phyloP scores from a whole-genome alignment of 2,888 invertebrate species.

The Chouioia cunea region DNA sequence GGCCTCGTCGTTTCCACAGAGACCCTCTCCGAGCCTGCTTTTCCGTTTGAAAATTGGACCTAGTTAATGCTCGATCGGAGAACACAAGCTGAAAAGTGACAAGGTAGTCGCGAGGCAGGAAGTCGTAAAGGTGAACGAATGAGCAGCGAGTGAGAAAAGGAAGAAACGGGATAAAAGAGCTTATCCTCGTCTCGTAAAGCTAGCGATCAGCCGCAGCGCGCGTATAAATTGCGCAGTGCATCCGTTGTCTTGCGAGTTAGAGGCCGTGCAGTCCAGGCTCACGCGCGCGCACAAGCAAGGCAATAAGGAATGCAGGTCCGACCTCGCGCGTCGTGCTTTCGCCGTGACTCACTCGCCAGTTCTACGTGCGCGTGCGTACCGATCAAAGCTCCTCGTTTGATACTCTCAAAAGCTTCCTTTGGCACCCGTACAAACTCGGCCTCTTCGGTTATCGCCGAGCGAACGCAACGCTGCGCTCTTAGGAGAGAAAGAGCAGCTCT shows the following conservation, averaged over 20 bases:
- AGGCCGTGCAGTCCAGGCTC: slow-evolving; percentile 37
- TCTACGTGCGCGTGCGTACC: neutral
- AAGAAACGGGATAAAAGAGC: neutral
- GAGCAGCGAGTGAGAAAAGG: slow-evolving; percentile 1
- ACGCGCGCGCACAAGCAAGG: neutral
- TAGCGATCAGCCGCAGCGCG: neutral
- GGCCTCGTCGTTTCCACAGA: too few species aligned
- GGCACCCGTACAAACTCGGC: slow-evolving; percentile 12
- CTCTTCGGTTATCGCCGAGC: too few species aligned
- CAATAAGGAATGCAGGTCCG: slow-evolving; percentile 13
- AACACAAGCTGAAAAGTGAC: too few species aligned
- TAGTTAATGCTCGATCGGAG: too few species aligned
- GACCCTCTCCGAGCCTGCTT: too few species aligned
- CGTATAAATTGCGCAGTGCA: slow-evolving; percentile 15
- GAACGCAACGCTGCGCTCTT: too few species aligned
- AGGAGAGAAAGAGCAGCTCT: too few species aligned
- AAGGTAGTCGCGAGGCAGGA: too few species aligned
- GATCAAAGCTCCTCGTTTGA: too few species aligned
- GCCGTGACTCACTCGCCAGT: slow-evolving; percentile 25
- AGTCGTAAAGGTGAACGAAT: slow-evolving; percentile 3
- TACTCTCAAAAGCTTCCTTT: too few species aligned
- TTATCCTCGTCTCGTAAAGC: slow-evolving; percentile 11
- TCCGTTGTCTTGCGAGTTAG: slow-evolving; percentile 34
- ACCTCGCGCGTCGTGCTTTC: slow-evolving; percentile 33
- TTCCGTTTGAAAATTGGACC: too few species aligned